Conservation (phyloP, 2,797 vertebrate species). For the Remorina albescens region DNA sequence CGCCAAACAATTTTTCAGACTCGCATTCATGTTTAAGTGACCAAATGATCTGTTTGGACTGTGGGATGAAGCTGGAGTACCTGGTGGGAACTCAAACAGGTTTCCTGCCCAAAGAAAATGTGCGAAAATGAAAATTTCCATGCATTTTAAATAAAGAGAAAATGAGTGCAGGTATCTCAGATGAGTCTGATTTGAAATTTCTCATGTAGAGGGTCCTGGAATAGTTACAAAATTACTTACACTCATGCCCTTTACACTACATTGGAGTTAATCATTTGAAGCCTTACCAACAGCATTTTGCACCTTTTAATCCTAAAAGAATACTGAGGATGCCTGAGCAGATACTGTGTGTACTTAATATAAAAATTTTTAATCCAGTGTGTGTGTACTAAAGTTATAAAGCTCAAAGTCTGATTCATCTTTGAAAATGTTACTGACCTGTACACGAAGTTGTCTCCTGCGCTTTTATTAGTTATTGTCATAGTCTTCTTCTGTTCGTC, state of each 20-base stretch:
- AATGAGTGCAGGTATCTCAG: background rate
- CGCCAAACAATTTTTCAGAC: too few species aligned
- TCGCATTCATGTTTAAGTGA: too few species aligned
- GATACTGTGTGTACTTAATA: background rate
- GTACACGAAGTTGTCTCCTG: background rate
- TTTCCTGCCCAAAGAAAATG: background rate
- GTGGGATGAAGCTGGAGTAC: too few species aligned
- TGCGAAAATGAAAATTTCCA: background rate
- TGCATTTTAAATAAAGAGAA: background rate
- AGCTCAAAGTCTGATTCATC: constrained; percentile 8
- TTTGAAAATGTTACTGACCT: background rate
- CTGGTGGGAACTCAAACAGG: too few species aligned
- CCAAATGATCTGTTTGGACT: too few species aligned
- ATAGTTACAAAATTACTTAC: constrained; percentile 1
- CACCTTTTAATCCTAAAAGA: constrained; percentile 30
- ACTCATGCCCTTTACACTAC: constrained; percentile 12
- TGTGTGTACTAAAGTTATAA: background rate
- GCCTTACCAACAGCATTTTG: background rate
- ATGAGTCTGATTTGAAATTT: background rate
- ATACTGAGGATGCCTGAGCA: constrained; percentile 5
- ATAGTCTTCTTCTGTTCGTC: too few species aligned
- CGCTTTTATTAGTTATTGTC: too few species aligned
- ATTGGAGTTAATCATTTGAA: constrained; percentile 18
- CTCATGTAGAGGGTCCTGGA: background rate
- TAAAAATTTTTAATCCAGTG: constrained; percentile 13